phyloP scores from a whole-genome alignment of 2,888 invertebrate genomes.

The Synanthedon formicaeformis region DNA sequence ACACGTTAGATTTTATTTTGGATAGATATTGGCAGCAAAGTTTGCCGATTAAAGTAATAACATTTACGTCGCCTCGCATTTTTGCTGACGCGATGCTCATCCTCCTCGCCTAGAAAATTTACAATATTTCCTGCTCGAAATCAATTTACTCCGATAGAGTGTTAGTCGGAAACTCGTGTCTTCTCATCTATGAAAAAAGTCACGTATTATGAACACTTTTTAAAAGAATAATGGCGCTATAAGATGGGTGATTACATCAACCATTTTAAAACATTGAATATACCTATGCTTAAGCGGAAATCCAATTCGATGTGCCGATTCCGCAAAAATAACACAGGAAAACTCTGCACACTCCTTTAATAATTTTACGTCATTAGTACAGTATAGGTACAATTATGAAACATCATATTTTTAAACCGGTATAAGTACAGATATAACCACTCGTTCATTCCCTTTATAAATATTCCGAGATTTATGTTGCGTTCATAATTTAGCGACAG shows the following conservation, averaged over 20 bases:
- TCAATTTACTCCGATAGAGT: constrained; percentile 52
- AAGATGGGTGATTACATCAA: constrained; percentile 25
- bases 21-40: background rate
- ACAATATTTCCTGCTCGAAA: constrained; percentile 53
- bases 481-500: constrained; percentile 17
- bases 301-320: too few relatives aligned
- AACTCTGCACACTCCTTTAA: background rate
- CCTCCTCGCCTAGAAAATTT: constrained; percentile 36
- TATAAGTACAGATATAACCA: background rate
- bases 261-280: background rate
- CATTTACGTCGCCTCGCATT: constrained; percentile 12
- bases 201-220: constrained; percentile 47
- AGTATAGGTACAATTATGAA: background rate
- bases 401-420: background rate
- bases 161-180: constrained; percentile 32
- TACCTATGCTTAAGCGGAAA: background rate
- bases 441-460: constrained; percentile 16
- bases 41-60: constrained; percentile 7
- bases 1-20: background rate
- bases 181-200: constrained; percentile 42
- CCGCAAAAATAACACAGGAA: too few relatives aligned
- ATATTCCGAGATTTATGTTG: constrained; percentile 17
- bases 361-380: background rate
- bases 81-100: constrained; percentile 27
- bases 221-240: constrained; percentile 34